These are phyloP conservation scores for Diachrysia chrysitis DNA, from an alignment of 2,888 invertebrate species.

Conservation along the genomic window DNA sequence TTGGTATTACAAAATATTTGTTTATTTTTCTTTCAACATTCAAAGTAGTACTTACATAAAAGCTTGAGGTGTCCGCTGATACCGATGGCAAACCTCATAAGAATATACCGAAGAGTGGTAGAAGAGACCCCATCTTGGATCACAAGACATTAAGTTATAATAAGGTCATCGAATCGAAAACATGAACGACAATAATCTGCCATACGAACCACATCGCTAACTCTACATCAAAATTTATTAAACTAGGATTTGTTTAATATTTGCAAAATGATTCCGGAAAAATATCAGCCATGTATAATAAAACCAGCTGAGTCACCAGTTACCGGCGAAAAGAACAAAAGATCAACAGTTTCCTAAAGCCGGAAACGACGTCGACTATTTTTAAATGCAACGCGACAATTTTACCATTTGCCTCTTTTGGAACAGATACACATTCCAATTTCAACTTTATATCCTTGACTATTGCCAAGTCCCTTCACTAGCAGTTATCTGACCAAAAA, in stretches of 20 bases:
- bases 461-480: constrained; percentile 41
- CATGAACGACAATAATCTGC: constrained; percentile 32
- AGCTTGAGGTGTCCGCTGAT: constrained; percentile 23
- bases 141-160: constrained; percentile 27
- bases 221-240: background rate
- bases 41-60: no score
- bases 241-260: constrained; percentile 11
- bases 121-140: constrained; percentile 37
- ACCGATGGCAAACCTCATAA: constrained; percentile 21
- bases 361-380: constrained; percentile 85
- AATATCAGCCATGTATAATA: constrained; percentile 52
- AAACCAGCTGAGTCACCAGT: constrained; percentile 68
- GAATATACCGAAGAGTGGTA: no score
- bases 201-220: constrained; percentile 1
- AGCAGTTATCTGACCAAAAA: constrained; percentile 33
- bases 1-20: constrained; percentile 22
- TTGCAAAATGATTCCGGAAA: constrained; percentile 54
- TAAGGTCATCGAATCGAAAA: constrained; percentile 35
- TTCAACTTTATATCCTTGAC: constrained; percentile 71
- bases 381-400: constrained; percentile 77
- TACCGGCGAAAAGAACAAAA: constrained; percentile 77
- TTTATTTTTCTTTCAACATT: background rate
- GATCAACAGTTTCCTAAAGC: constrained; percentile 78
- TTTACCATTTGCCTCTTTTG: constrained; percentile 69
- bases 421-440: constrained; percentile 63